Conservation (phyloP, 2,888 invertebrate species). For the Sarcophaga rosellei region DNA sequence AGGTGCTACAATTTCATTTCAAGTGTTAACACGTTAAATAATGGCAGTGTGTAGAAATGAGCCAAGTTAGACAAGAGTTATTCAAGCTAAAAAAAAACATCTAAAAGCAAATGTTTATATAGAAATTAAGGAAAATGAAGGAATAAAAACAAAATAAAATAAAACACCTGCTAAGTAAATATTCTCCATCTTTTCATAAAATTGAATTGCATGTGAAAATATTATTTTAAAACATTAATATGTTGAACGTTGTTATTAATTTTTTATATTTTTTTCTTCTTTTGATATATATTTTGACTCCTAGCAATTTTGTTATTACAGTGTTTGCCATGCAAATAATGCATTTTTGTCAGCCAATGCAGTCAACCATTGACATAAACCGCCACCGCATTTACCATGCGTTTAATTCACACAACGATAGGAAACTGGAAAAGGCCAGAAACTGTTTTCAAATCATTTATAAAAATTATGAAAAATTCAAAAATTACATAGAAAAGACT, state of each 20-base stretch:
- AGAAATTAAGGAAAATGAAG: neutral
- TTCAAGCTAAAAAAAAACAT: neutral
- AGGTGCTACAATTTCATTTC: conserved; percentile 18
- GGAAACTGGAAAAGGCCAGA: conserved; percentile 37
- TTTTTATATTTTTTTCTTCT: neutral
- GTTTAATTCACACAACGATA: conserved; percentile 37
- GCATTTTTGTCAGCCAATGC: conserved; percentile 16
- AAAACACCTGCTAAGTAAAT: too few relatives aligned
- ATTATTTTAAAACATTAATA: neutral
- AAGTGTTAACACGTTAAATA: conserved; percentile 38
- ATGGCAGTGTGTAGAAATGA: conserved; percentile 13
- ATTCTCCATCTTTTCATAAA: neutral
- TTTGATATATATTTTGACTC: neutral
- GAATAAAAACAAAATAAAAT: conserved; percentile 4
- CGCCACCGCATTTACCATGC: conserved; percentile 33
- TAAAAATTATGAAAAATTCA: too few relatives aligned
- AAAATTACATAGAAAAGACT: too few relatives aligned
- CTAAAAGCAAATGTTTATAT: conserved; percentile 17
- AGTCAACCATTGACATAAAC: conserved; percentile 41
- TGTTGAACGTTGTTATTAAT: neutral
- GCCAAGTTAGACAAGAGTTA: too few relatives aligned
- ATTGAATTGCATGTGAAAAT: neutral
- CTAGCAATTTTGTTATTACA: neutral
- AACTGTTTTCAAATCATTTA: conserved; percentile 7
- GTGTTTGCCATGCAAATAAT: conserved; percentile 8